These are phyloP conservation scores for Cataglyphis hispanica DNA, from an alignment of 1,140 invertebrate species.

Conservation along the genomic window DNA sequence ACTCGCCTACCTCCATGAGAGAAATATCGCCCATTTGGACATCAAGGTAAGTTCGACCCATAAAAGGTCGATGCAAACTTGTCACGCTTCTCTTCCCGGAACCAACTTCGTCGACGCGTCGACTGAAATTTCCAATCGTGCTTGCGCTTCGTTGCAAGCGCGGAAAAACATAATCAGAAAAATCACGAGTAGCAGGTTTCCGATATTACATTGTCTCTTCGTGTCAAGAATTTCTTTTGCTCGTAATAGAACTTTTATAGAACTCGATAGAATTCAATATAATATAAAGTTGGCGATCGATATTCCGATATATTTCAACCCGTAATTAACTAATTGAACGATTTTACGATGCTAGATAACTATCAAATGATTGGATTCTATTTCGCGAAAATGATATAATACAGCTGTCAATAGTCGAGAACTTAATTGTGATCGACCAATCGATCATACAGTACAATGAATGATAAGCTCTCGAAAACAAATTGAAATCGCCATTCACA, in stretches of 20 bases:
- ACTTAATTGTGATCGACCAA: conserved; percentile 71
- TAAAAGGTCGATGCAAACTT: conserved; percentile 79
- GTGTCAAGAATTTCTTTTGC: neutral
- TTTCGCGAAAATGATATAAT: neutral
- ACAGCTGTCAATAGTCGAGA: conserved; percentile 9
- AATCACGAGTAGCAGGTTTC: neutral
- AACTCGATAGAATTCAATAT: neutral
- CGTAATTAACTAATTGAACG: neutral
- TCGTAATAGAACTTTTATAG: too few species aligned
- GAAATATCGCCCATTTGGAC: conserved; percentile 93
- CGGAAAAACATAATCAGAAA: neutral
- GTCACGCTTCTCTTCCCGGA: conserved; percentile 71
- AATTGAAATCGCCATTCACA: conserved; percentile 79
- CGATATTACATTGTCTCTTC: neutral
- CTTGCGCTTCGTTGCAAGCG: neutral
- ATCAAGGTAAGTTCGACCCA: conserved; percentile 90
- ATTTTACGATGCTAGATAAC: neutral
- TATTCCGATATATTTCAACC: neutral
- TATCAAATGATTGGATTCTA: neutral
- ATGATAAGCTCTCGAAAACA: conserved; percentile 77
- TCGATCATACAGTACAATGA: conserved; percentile 62
- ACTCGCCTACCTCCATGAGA: conserved; percentile 90
- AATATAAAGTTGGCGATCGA: neutral
- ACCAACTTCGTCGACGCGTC: conserved; percentile 22
- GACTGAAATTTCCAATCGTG: conserved; percentile 56